These are phyloP conservation scores for Magallana nippona DNA, from an alignment of 2,888 invertebrate genomes.

Conservation along the genomic window DNA sequence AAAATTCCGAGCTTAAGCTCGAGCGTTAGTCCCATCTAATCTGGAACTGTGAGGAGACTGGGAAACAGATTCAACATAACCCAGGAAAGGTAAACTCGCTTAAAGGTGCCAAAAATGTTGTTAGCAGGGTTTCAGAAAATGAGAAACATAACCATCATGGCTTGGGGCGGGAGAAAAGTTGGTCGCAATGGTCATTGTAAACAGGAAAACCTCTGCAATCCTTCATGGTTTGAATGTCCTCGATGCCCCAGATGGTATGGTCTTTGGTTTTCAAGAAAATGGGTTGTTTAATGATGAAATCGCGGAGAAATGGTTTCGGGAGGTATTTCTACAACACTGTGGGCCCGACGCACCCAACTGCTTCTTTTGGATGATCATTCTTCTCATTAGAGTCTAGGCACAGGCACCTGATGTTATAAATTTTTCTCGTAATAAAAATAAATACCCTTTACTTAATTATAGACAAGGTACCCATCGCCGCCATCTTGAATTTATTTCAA, in stretches of 20 bases:
- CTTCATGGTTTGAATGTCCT: slow-evolving; percentile 53
- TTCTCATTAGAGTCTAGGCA: slow-evolving; percentile 57
- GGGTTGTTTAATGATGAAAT: slow-evolving; percentile 60
- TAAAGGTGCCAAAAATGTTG: slow-evolving; percentile 29
- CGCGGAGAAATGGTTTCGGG: slow-evolving; percentile 58
- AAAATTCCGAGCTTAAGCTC: not conserved
- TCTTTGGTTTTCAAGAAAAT: slow-evolving; percentile 57
- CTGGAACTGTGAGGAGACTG: slow-evolving; percentile 52
- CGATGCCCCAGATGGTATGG: slow-evolving; percentile 55
- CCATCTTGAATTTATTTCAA: too few species aligned
- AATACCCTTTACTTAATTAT: too few species aligned
- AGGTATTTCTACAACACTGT: slow-evolving; percentile 58
- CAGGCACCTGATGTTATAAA: too few species aligned
- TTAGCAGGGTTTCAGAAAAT: too few species aligned
- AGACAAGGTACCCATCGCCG: too few species aligned
- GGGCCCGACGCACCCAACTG: slow-evolving; percentile 61
- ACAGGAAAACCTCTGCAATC: slow-evolving; percentile 51
- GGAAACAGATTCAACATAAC: slow-evolving; percentile 37
- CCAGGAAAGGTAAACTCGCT: slow-evolving; percentile 34
- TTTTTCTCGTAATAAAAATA: too few species aligned
- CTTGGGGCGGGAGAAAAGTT: slow-evolving; percentile 42
- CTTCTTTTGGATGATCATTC: slow-evolving; percentile 59
- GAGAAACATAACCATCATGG: too few species aligned
- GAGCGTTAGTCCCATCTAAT: slow-evolving; percentile 25
- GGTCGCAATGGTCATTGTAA: slow-evolving; percentile 58